phyloP scores from a whole-genome alignment of 2,797 vertebrate species.

The Chaenodraco wilsoni region DNA sequence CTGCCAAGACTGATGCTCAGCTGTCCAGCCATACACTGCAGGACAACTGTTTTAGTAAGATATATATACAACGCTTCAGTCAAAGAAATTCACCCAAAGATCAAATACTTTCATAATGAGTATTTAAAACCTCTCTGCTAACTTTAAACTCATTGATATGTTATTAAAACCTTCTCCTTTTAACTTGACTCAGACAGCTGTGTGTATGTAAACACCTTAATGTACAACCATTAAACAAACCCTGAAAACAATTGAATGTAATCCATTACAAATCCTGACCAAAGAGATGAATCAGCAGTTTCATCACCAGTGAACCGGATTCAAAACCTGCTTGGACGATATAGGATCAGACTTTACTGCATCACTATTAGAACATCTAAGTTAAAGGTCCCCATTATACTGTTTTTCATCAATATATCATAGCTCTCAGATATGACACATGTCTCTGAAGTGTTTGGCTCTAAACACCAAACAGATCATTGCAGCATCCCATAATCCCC shows the following conservation, averaged over 20 bases:
- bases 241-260: not conserved
- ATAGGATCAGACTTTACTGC: not conserved
- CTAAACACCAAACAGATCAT: no score
- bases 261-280: not conserved
- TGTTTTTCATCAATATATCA: no score
- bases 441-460: no score
- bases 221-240: not conserved
- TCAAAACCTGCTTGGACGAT: not conserved
- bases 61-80: no score
- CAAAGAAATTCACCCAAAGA: no score
- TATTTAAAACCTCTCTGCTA: no score
- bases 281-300: not conserved
- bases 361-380: not conserved
- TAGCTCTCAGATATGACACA: no score
- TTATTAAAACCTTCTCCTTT: not conserved
- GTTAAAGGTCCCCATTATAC: not conserved
- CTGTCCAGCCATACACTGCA: no score
- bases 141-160: not conserved
- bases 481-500: no score
- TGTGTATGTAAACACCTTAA: not conserved
- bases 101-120: no score
- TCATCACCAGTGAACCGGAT: not conserved
- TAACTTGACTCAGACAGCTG: not conserved
- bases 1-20: no score
- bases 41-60: no score